phyloP scores from a whole-genome alignment of 2,888 invertebrate genomes.

The Notodonta ziczac region DNA sequence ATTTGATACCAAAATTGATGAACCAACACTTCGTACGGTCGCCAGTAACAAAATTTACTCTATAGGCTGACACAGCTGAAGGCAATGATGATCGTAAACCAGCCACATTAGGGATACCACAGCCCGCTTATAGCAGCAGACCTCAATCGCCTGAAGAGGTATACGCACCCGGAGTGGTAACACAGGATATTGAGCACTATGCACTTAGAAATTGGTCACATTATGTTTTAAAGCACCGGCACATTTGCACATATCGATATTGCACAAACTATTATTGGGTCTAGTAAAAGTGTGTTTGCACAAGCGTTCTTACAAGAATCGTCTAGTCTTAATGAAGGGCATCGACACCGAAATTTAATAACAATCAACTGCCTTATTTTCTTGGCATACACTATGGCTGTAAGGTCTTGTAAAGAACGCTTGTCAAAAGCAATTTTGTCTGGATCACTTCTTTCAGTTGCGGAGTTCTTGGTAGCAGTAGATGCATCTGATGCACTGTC shows the following conservation, averaged over 20 bases:
- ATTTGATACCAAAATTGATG: constrained; percentile 30
- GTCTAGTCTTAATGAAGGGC: no score
- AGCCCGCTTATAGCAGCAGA: constrained; percentile 67
- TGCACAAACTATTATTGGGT: constrained; percentile 8
- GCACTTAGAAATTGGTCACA: constrained; percentile 44
- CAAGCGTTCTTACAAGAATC: background rate
- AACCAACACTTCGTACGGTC: constrained; percentile 60
- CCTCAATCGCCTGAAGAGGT: constrained; percentile 73
- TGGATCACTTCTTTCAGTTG: background rate
- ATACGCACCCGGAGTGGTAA: constrained; percentile 53
- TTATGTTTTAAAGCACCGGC: constrained; percentile 45
- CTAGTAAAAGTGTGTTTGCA: background rate
- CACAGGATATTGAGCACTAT: constrained; percentile 44
- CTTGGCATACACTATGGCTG: background rate
- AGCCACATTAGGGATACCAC: constrained; percentile 70
- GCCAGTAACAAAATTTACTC: constrained; percentile 72
- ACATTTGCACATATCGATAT: constrained; percentile 43
- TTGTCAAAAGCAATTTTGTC: background rate
- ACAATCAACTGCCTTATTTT: background rate
- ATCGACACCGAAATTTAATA: no score
- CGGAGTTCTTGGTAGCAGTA: constrained; percentile 12
- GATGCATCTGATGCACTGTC: constrained; percentile 20
- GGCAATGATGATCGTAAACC: constrained; percentile 63
- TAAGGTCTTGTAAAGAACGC: background rate
- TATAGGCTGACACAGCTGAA: constrained; percentile 74